Evolutionary conservation across 2,113 vertebrate genomes (phyloP).

Genomic region (Plecturocebus donacophilus): DNA sequence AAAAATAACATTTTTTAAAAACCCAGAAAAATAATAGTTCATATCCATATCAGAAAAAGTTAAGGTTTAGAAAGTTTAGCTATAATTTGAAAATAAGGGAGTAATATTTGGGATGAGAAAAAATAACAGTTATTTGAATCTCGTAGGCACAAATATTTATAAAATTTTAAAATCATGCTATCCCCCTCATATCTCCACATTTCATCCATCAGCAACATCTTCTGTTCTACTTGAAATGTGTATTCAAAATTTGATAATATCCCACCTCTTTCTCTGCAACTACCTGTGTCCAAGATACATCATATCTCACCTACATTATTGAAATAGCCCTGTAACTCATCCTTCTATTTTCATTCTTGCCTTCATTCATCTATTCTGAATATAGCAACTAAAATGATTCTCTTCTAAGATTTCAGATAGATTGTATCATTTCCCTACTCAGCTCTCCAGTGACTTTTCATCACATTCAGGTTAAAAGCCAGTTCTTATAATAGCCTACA

Average conservation of each 20-base stretch:
- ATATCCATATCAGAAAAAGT: background rate
- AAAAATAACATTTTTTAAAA: background rate
- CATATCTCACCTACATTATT: background rate
- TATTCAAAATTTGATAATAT: background rate
- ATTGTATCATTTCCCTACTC: background rate
- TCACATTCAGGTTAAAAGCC: background rate
- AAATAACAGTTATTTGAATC: background rate
- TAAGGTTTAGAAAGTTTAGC: background rate
- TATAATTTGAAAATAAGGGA: background rate
- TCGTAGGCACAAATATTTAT: background rate
- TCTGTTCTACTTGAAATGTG: background rate
- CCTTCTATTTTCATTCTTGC: background rate
- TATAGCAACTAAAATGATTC: background rate
- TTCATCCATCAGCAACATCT: background rate
- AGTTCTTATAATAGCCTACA: background rate
- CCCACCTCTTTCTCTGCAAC: background rate
- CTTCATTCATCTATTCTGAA: background rate
- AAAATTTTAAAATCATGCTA: background rate
- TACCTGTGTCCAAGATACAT: background rate
- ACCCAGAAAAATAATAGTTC: background rate
- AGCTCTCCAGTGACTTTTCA: background rate
- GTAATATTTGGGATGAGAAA: background rate
- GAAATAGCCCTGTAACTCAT: background rate
- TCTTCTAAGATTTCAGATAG: slow-evolving; percentile 16
- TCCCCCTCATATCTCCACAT: too few relatives aligned